Evolutionary conservation across 2,888 invertebrate genomes (phyloP).

Genomic region (Monoplex corrugatus): DNA sequence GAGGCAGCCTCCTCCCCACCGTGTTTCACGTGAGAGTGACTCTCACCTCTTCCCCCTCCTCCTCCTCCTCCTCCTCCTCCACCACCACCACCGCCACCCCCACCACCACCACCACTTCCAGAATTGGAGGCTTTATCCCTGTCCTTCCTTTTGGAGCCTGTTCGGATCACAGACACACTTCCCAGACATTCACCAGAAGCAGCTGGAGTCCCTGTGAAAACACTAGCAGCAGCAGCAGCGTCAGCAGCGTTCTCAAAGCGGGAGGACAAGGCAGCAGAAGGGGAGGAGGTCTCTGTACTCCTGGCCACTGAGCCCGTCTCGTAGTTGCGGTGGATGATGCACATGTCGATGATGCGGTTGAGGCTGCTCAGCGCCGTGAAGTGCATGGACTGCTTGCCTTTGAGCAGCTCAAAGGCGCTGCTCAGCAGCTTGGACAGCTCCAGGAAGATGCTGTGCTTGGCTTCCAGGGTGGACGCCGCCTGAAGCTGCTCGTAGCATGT

Average conservation of each 20-base stretch:
- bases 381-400: conserved; percentile 85
- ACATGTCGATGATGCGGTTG: conserved; percentile 84
- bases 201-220: conserved; percentile 12
- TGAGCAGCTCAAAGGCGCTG: conserved; percentile 84
- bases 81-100: not conserved
- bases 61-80: not conserved
- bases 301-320: conserved; percentile 68
- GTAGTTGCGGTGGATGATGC: conserved; percentile 82
- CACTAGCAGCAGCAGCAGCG: not conserved
- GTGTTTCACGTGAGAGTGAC: not conserved
- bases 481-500: conserved; percentile 75
- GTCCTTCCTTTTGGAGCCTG: conserved; percentile 37
- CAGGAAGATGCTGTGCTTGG: conserved; percentile 77
- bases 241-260: not conserved
- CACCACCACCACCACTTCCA: not conserved
- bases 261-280: conserved; percentile 12
- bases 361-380: conserved; percentile 85
- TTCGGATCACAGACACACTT: not conserved
- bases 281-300: conserved; percentile 52
- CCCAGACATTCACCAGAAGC: conserved; percentile 10
- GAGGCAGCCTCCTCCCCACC: not conserved
- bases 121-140: no score
- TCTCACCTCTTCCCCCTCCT: not conserved
- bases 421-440: conserved; percentile 84
- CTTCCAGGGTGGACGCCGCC: conserved; percentile 61